Percentiles rank a stretch among this genome's conserved stretches.
These are phyloP conservation scores for Pachliopta kotzebuea DNA, from an alignment of 2,888 invertebrate genomes.

Conservation along the genomic window DNA sequence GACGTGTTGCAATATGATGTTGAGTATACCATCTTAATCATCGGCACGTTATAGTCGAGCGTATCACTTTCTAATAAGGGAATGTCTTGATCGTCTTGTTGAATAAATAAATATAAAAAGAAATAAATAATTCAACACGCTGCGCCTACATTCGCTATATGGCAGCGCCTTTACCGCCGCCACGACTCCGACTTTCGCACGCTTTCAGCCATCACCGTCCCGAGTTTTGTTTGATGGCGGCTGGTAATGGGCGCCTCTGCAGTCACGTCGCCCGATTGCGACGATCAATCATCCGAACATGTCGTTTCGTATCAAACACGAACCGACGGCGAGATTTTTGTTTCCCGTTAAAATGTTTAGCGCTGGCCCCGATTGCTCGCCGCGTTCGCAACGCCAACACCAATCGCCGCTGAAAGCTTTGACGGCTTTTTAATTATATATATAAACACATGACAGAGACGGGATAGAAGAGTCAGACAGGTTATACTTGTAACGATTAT, in stretches of 20 bases:
- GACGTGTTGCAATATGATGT: too few relatives aligned
- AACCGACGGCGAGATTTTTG: constrained; percentile 32
- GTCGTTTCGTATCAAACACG: constrained; percentile 30
- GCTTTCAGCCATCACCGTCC: constrained; percentile 30
- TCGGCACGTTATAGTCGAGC: too few relatives aligned
- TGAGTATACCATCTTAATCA: too few relatives aligned
- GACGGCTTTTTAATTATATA: neutral
- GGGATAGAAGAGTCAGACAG: neutral
- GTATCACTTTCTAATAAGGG: too few relatives aligned
- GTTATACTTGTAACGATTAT: neutral
- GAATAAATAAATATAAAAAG: neutral
- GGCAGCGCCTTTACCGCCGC: constrained; percentile 2
- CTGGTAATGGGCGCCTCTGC: constrained; percentile 37
- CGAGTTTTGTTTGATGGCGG: constrained; percentile 36
- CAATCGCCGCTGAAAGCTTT: neutral
- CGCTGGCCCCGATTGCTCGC: constrained; percentile 19
- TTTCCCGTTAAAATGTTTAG: constrained; percentile 29
- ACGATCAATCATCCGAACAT: constrained; percentile 37
- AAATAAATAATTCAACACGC: neutral
- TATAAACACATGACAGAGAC: too few relatives aligned
- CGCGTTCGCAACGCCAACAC: neutral
- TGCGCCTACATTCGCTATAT: neutral
- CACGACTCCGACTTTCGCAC: constrained; percentile 35
- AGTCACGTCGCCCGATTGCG: constrained; percentile 39
- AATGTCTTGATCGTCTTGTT: too few relatives aligned